A percentile compares a stretch with the other conserved stretches of the same genome.
Conservation (phyloP, 2,113 vertebrate genomes). For the Anguilla japonica region DNA sequence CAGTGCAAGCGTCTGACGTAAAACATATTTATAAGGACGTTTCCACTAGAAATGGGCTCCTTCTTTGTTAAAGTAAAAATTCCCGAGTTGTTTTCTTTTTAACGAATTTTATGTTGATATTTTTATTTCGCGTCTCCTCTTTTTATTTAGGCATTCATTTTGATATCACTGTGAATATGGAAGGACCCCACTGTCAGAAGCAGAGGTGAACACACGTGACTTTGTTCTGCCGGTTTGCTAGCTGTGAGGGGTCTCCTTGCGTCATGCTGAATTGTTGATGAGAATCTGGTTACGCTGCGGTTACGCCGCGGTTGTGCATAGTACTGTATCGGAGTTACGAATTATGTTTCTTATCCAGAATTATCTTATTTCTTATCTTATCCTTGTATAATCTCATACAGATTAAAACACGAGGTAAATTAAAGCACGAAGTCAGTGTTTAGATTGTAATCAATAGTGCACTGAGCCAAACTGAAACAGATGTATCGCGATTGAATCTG, state of each 20-base stretch:
- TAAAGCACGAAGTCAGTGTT: no score
- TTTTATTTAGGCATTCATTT: conserved; percentile 24
- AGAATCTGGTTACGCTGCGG: no score
- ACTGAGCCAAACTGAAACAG: no score
- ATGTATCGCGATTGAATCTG: no score
- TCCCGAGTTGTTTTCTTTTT: no score
- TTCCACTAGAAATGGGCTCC: not conserved
- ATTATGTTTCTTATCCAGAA: no score
- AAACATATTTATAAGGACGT: not conserved
- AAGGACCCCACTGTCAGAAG: conserved; percentile 31
- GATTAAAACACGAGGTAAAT: no score
- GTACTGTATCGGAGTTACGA: not conserved
- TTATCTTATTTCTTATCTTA: no score
- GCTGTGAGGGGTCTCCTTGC: not conserved
- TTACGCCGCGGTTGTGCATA: no score
- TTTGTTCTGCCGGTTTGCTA: conserved; percentile 30
- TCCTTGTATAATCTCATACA: no score
- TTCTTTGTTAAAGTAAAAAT: no score
- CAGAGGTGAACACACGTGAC: conserved; percentile 27
- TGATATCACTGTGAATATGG: not conserved
- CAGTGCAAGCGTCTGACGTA: not conserved
- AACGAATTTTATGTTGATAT: not conserved
- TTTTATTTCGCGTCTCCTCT: not conserved
- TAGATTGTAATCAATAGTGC: no score
- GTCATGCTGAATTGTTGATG: not conserved